Evolutionary conservation across 2,797 vertebrate species (phyloP).

Genomic region (Muscicapa comitata): DNA sequence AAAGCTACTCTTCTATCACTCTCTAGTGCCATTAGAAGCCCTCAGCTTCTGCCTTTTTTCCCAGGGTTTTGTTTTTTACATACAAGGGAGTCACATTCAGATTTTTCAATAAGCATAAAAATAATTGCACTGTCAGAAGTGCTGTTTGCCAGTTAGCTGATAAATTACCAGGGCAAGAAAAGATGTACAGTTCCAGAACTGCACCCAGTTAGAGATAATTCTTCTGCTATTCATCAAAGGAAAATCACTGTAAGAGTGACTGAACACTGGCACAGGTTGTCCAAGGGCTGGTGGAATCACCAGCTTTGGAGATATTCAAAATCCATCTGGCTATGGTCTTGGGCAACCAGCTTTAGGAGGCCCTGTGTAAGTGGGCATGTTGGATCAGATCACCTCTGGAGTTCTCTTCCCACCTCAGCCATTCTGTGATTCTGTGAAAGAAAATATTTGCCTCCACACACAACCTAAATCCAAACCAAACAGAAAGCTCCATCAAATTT

Average conservation of each 20-base stretch:
- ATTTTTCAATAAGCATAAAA: neutral
- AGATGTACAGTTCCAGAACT: neutral
- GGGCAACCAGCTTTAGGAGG: neutral
- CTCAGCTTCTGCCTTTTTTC: neutral
- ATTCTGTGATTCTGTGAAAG: neutral
- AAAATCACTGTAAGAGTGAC: neutral
- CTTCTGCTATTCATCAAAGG: neutral
- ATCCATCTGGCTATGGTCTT: neutral
- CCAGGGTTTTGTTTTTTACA: neutral
- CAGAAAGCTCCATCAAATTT: neutral
- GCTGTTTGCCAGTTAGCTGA: neutral
- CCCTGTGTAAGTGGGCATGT: neutral
- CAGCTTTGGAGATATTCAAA: neutral
- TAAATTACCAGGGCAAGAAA: neutral
- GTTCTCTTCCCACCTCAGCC: neutral
- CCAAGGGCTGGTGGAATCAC: neutral
- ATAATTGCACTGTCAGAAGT: neutral
- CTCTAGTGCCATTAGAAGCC: neutral
- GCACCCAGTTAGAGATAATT: neutral
- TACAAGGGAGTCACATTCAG: neutral
- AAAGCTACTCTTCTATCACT: neutral
- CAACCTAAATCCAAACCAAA: neutral
- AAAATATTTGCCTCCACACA: neutral
- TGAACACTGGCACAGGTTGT: neutral
- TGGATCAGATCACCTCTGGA: neutral